Evolutionary conservation across 2,888 invertebrate genomes (phyloP).

Genomic region (Ceratothoa steindachneri): DNA sequence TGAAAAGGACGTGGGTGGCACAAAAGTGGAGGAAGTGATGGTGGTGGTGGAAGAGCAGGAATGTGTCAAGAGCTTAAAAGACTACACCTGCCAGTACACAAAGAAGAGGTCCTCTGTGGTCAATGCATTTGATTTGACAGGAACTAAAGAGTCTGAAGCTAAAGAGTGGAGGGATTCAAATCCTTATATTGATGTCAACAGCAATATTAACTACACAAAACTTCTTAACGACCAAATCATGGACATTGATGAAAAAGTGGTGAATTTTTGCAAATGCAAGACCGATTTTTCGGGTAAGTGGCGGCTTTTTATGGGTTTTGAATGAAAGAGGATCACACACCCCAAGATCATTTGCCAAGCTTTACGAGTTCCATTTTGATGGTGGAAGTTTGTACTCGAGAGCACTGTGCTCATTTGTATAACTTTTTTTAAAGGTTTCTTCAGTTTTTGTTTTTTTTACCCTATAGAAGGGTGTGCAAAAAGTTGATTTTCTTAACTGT

Average conservation of each 20-base stretch:
- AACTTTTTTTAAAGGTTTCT: no score
- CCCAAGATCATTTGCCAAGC: no score
- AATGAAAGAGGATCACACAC: no score
- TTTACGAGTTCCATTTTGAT: no score
- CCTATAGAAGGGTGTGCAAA: no score
- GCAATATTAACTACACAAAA: constrained; percentile 26
- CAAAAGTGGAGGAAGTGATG: background rate
- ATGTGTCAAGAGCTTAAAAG: constrained; percentile 15
- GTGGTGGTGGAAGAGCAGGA: constrained; percentile 1
- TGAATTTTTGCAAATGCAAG: constrained; percentile 30
- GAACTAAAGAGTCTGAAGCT: background rate
- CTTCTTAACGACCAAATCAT: constrained; percentile 43
- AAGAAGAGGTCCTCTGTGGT: background rate
- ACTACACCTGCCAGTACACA: constrained; percentile 22
- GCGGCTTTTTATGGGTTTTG: no score
- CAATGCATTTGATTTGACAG: background rate
- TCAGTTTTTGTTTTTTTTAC: no score
- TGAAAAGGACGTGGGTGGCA: background rate
- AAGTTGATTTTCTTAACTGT: no score
- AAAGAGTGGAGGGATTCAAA: background rate
- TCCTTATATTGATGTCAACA: constrained; percentile 13
- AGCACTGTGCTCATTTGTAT: no score
- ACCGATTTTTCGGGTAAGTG: constrained; percentile 41
- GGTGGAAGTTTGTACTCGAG: no score
- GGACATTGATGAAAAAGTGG: constrained; percentile 38